phyloP scores from a whole-genome alignment of 53 echinoderm and acorn worm species.

The Antedon mediterranea region DNA sequence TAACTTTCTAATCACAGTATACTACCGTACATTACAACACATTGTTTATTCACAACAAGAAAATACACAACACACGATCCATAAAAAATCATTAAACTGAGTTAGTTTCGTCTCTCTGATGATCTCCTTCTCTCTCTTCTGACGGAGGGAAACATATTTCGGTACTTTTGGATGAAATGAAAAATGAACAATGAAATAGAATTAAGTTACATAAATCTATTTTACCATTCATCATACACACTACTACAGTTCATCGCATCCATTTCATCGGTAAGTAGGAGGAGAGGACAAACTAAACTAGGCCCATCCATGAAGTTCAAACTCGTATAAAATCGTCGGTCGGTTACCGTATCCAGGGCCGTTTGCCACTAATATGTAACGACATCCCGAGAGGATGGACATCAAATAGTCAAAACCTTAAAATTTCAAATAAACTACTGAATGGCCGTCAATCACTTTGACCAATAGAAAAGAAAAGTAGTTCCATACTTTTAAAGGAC shows the following conservation, averaged over 20 bases:
- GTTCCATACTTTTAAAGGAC: neutral
- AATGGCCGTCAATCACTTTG: neutral
- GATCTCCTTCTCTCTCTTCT: no score
- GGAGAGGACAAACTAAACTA: neutral
- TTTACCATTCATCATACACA: neutral
- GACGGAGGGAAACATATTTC: no score
- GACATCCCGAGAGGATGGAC: neutral
- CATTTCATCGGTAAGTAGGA: neutral
- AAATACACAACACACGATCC: no score
- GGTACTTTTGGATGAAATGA: no score
- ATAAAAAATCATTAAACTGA: no score
- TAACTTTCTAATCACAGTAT: no score
- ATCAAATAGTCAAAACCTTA: neutral
- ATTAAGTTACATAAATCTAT: neutral
- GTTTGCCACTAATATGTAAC: neutral
- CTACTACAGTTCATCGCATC: no score
- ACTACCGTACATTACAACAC: no score
- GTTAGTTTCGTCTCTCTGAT: no score
- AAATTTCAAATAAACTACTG: neutral
- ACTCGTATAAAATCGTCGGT: neutral
- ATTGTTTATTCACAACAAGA: no score
- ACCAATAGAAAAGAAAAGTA: neutral
- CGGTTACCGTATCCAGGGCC: neutral
- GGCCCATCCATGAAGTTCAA: neutral
- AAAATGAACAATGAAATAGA: neutral